Percentiles rank a stretch among this genome's conserved stretches.
These are phyloP conservation scores for Apamea sordens DNA, from an alignment of 2,888 invertebrate species.

Conservation along the genomic window DNA sequence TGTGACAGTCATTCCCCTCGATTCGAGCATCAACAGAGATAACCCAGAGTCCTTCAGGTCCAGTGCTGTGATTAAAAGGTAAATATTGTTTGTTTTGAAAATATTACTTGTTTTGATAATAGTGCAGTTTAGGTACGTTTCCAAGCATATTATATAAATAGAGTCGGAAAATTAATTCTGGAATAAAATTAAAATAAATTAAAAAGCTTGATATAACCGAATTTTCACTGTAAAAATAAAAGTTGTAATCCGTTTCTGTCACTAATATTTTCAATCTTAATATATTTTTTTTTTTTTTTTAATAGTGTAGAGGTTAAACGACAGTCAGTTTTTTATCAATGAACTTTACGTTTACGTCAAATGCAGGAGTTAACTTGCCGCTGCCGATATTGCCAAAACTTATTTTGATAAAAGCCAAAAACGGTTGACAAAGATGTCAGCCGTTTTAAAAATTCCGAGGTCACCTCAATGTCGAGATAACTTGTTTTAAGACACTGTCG, in stretches of 20 bases:
- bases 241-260: background rate
- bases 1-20: slow-evolving; percentile 87
- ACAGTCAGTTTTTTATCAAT: slow-evolving; percentile 69
- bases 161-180: background rate
- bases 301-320: slow-evolving; percentile 53
- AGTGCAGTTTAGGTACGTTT: slow-evolving; percentile 28
- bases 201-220: background rate
- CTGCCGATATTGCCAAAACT: slow-evolving; percentile 67
- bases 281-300: background rate
- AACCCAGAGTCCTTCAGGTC: slow-evolving; percentile 77
- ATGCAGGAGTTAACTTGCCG: slow-evolving; percentile 66
- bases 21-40: slow-evolving; percentile 87
- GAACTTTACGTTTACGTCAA: slow-evolving; percentile 78
- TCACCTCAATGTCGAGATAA: slow-evolving; percentile 53
- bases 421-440: slow-evolving; percentile 52
- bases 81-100: slow-evolving; percentile 82
- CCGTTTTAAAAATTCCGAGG: slow-evolving; percentile 65
- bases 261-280: background rate
- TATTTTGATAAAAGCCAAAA: slow-evolving; percentile 60
- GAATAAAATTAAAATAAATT: background rate
- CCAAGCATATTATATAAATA: background rate
- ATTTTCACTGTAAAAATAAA: slow-evolving; percentile 1
- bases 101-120: slow-evolving; percentile 33
- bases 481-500: slow-evolving; percentile 18
- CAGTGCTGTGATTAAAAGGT: slow-evolving; percentile 84